phyloP scores from a whole-genome alignment of 2,113 vertebrate genomes.

The Chionis minor region DNA sequence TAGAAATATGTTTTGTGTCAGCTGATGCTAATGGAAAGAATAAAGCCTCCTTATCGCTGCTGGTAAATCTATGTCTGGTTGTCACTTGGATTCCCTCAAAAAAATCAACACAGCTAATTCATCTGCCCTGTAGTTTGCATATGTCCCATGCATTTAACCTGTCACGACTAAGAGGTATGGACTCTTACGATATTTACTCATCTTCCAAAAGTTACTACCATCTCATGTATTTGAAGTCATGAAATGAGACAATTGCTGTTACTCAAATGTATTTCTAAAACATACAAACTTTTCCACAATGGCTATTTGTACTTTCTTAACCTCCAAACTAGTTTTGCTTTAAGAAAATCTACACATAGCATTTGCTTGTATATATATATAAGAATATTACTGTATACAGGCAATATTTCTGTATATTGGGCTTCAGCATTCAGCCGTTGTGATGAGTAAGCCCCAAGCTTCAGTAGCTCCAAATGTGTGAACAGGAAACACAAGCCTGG shows the following conservation, averaged over 20 bases:
- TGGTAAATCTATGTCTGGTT: neutral
- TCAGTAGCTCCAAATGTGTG: neutral
- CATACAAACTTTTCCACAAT: neutral
- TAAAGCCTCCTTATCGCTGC: neutral
- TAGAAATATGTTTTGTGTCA: neutral
- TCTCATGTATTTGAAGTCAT: neutral
- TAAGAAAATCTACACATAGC: neutral
- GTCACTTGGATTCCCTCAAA: neutral
- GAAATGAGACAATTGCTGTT: neutral
- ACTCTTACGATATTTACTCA: neutral
- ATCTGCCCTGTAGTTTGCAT: neutral
- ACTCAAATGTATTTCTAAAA: neutral
- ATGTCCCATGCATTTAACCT: neutral
- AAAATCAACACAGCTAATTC: neutral
- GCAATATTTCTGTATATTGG: neutral
- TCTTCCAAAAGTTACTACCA: neutral
- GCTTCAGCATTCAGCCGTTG: neutral
- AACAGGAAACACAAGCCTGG: neutral
- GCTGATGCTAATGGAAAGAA: neutral
- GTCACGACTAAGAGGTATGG: neutral
- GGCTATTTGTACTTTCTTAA: neutral
- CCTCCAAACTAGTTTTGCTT: neutral
- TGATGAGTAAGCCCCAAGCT: neutral
- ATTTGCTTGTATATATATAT: neutral
- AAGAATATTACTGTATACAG: neutral